A percentile compares a stretch with the other conserved stretches of the same genome.
phyloP scores from a whole-genome alignment of 2,797 vertebrate species.

The Cetoscarus ocellatus region DNA sequence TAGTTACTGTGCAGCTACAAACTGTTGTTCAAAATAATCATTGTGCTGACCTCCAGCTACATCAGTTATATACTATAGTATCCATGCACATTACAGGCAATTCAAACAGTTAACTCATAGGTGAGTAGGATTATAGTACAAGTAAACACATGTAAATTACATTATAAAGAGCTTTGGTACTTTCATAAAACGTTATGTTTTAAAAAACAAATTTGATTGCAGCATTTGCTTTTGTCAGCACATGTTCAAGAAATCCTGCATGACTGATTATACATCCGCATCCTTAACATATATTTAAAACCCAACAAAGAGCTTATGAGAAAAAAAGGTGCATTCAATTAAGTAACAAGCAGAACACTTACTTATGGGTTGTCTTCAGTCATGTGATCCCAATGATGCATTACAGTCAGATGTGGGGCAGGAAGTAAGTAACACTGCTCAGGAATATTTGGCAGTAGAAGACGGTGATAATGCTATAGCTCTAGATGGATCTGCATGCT shows the following conservation, averaged over 20 bases:
- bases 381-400: too few relatives aligned
- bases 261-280: constrained; percentile 22
- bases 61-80: constrained; percentile 57
- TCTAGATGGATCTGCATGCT: too few relatives aligned
- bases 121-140: constrained; percentile 50
- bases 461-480: too few relatives aligned
- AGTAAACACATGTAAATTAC: constrained; percentile 41
- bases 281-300: constrained; percentile 24
- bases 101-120: constrained; percentile 44
- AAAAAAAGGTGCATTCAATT: constrained; percentile 14
- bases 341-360: constrained; percentile 11
- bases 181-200: constrained; percentile 44
- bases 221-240: constrained; percentile 50
- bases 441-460: too few relatives aligned
- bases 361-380: too few relatives aligned
- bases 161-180: constrained; percentile 35
- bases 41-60: constrained; percentile 65
- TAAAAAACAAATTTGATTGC: constrained; percentile 29
- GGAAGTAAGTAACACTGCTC: too few relatives aligned
- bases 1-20: constrained; percentile 74
- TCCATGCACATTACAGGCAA: constrained; percentile 57
- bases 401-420: too few relatives aligned
- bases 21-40: constrained; percentile 62
- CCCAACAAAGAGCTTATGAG: constrained; percentile 31
- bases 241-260: constrained; percentile 33